phyloP scores from a whole-genome alignment of 2,797 vertebrate species.

The Cyclura pinguis region DNA sequence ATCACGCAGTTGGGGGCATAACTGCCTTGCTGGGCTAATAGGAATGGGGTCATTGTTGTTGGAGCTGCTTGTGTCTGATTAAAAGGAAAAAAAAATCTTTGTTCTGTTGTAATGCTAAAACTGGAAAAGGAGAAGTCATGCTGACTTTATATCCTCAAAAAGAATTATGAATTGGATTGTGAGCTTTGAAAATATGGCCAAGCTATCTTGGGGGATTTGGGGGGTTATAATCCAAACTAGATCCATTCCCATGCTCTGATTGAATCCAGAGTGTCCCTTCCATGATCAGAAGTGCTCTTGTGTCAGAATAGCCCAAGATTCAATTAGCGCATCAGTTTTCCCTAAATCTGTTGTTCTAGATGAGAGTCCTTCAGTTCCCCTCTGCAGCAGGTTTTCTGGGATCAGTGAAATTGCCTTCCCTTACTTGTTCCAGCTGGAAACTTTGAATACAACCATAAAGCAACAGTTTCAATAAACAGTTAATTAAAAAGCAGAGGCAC shows the following conservation, averaged over 20 bases:
- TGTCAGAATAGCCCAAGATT: neutral
- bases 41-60: neutral
- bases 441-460: neutral
- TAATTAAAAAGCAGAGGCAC: conserved; percentile 1
- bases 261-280: neutral
- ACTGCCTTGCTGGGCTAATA: neutral
- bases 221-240: too few species aligned
- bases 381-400: too few species aligned
- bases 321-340: neutral
- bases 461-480: conserved; percentile 25
- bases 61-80: neutral
- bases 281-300: neutral
- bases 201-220: too few species aligned
- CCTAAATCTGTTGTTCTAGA: neutral
- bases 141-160: neutral
- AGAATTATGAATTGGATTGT: neutral
- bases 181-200: too few species aligned
- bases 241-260: too few species aligned
- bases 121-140: neutral
- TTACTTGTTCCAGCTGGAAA: neutral
- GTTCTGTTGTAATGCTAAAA: neutral
- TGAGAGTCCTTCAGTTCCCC: too few species aligned
- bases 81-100: neutral
- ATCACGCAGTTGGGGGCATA: neutral
- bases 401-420: neutral